Evolutionary conservation across 2,888 invertebrate species (phyloP).

Genomic region (Nysson spinosus): DNA sequence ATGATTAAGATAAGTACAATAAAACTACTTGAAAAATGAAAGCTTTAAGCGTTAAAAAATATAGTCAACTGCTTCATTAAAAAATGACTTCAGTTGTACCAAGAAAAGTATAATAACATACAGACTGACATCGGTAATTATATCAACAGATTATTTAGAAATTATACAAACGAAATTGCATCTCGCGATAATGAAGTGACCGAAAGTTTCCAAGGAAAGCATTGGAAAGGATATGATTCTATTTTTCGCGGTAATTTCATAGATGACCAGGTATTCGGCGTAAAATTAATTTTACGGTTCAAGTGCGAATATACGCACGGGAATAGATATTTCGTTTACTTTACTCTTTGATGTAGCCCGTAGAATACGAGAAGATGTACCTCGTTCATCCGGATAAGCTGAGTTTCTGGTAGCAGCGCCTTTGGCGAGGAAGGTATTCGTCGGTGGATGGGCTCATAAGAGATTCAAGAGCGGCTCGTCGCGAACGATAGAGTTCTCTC

Average conservation of each 20-base stretch:
- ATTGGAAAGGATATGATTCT: too few species aligned
- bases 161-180: too few species aligned
- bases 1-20: too few species aligned
- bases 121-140: too few species aligned
- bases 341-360: slow-evolving; percentile 6
- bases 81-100: too few species aligned
- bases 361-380: slow-evolving; percentile 24
- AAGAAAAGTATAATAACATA: too few species aligned
- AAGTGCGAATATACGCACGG: slow-evolving; percentile 11
- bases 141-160: too few species aligned
- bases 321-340: slow-evolving; percentile 4
- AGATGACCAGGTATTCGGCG: neutral
- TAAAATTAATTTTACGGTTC: slow-evolving; percentile 24
- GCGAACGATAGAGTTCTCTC: slow-evolving; percentile 50
- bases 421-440: slow-evolving; percentile 45
- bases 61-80: too few species aligned
- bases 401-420: slow-evolving; percentile 41
- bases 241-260: neutral
- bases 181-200: too few species aligned
- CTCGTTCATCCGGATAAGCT: slow-evolving; percentile 47
- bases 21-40: too few species aligned
- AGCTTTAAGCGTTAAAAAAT: too few species aligned
- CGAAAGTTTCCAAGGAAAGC: too few species aligned
- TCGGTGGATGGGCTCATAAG: slow-evolving; percentile 44
- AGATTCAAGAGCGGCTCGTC: slow-evolving; percentile 48